phyloP scores from a whole-genome alignment of 2,888 invertebrate genomes.

The Chesias legatella region DNA sequence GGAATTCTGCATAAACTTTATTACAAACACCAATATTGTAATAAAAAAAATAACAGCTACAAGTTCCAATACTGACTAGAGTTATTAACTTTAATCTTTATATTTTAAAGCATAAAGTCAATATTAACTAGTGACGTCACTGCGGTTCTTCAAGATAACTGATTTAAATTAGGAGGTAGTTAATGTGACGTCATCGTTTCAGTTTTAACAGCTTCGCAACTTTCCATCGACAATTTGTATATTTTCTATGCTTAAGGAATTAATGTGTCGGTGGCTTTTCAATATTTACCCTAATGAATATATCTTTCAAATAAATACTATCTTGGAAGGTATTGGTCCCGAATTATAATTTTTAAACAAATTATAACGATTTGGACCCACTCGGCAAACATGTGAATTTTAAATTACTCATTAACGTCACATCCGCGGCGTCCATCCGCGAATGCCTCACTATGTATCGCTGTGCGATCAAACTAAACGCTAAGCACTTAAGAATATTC shows the following conservation, averaged over 20 bases:
- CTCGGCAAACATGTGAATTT: constrained; percentile 71
- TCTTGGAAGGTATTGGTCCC: constrained; percentile 80
- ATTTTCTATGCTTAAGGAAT: constrained; percentile 80
- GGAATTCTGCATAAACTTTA: constrained; percentile 9
- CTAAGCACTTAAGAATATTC: constrained; percentile 64
- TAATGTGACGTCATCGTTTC: constrained; percentile 54
- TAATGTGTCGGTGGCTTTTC: constrained; percentile 81
- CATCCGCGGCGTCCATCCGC: constrained; percentile 56
- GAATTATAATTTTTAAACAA: constrained; percentile 81
- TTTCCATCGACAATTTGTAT: constrained; percentile 71
- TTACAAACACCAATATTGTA: constrained; percentile 15
- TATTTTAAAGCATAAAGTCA: constrained; percentile 43
- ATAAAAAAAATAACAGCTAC: constrained; percentile 30
- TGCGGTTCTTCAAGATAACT: constrained; percentile 57
- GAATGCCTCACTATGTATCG: constrained; percentile 70
- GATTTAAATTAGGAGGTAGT: constrained; percentile 78
- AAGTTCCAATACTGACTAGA: constrained; percentile 77
- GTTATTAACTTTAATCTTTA: constrained; percentile 51
- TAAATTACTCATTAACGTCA: constrained; percentile 59
- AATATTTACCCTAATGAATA: constrained; percentile 78
- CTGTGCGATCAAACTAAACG: constrained; percentile 71
- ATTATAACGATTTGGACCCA: constrained; percentile 79
- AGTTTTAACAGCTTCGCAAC: constrained; percentile 68
- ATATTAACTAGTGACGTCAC: constrained; percentile 55
- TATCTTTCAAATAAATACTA: constrained; percentile 81